These are phyloP conservation scores for Ricordea florida DNA, from an alignment of 92 coral and sea anemone genomes.

Conservation along the genomic window DNA sequence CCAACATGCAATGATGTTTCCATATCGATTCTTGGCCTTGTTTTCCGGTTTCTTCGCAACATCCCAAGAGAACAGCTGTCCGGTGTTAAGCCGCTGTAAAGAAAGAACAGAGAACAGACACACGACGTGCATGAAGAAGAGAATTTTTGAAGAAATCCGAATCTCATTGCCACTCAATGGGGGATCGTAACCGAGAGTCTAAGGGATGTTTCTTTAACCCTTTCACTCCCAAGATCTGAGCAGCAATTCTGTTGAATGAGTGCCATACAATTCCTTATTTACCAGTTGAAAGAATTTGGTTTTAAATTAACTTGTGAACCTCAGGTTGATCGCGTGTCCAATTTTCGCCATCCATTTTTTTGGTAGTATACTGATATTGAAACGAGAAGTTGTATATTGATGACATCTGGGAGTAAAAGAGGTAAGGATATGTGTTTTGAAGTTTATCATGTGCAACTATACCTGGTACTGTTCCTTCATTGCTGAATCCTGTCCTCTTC, in stretches of 20 bases:
- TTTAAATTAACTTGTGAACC: too few relatives aligned
- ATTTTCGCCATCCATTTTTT: too few relatives aligned
- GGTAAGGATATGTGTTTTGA: not conserved
- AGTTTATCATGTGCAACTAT: not conserved
- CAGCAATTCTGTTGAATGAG: too few relatives aligned
- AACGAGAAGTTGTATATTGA: too few relatives aligned
- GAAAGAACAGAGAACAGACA: not conserved
- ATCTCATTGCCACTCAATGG: not conserved
- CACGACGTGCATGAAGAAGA: not conserved
- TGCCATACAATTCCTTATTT: too few relatives aligned
- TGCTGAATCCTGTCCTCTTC: not conserved
- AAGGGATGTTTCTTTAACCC: not conserved
- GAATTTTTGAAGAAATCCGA: too few relatives aligned
- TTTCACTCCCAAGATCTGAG: too few relatives aligned
- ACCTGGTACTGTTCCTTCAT: conserved; percentile 32
- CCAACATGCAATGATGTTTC: conserved; percentile 85
- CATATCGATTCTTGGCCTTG: conserved; percentile 81
- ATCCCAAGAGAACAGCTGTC: conserved; percentile 58
- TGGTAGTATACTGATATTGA: too few relatives aligned
- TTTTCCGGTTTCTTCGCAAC: conserved; percentile 61
- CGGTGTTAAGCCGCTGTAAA: conserved; percentile 46
- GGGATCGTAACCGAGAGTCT: not conserved
- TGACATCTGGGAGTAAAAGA: not conserved
- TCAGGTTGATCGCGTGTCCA: too few relatives aligned
- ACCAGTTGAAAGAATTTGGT: too few relatives aligned